phyloP scores from a whole-genome alignment of 2,113 vertebrate genomes.

The Ammodytes dubius region DNA sequence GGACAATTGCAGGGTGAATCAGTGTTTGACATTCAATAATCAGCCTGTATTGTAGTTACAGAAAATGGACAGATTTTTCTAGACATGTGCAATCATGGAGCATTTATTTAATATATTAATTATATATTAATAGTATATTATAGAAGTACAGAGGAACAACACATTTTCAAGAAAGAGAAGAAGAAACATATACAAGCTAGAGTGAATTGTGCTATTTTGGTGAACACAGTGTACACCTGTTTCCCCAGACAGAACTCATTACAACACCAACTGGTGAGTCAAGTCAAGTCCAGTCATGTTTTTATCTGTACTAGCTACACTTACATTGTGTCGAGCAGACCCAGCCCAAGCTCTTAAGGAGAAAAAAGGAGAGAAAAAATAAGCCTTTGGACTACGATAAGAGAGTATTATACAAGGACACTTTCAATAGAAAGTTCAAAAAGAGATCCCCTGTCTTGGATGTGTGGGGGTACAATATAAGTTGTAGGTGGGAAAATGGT shows the following conservation, averaged over 20 bases:
- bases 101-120: not conserved
- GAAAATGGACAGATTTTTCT: constrained; percentile 12
- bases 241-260: constrained; percentile 45
- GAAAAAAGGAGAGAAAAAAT: not conserved
- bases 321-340: constrained; percentile 2
- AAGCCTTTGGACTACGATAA: not conserved
- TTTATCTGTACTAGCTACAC: constrained; percentile 13
- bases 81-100: constrained; percentile 30
- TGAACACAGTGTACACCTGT: constrained; percentile 49
- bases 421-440: not conserved
- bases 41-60: constrained; percentile 47
- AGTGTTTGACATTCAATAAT: constrained; percentile 31
- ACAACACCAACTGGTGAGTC: constrained; percentile 54
- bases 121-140: not conserved
- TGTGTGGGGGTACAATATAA: not conserved
- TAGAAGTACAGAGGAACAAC: not conserved
- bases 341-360: not conserved
- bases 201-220: not conserved
- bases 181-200: not conserved
- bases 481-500: not conserved
- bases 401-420: not conserved
- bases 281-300: constrained; percentile 58
- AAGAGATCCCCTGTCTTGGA: not conserved
- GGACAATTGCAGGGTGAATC: not conserved
- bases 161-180: not conserved